Evolutionary conservation across 1,140 invertebrate genomes (phyloP).

Genomic region (Drosophila seguyi): DNA sequence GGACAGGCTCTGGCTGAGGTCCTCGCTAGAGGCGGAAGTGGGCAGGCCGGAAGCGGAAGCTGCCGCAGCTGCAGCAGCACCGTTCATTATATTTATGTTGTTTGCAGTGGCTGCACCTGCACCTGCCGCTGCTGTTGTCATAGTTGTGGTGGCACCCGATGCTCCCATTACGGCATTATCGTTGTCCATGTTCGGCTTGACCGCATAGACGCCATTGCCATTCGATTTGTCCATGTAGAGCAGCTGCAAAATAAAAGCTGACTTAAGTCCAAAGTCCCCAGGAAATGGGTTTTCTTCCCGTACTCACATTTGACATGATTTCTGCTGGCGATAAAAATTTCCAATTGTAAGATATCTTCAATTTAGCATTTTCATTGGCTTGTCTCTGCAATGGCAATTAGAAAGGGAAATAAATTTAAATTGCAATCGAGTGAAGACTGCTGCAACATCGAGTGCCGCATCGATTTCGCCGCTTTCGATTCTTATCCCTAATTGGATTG

Average conservation of each 20-base stretch:
- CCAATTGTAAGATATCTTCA: conserved; percentile 10
- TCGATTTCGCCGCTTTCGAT: conserved; percentile 48
- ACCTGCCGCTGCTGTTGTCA: conserved; percentile 30
- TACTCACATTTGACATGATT: conserved; percentile 71
- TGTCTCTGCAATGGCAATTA: conserved; percentile 67
- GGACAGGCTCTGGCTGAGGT: conserved; percentile 83
- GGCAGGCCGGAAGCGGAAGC: conserved; percentile 66
- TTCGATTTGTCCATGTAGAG: conserved; percentile 84
- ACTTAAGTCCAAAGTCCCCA: not conserved
- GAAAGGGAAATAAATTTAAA: conserved; percentile 22
- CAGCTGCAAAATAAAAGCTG: conserved; percentile 41
- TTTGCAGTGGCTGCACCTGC: conserved; percentile 34
- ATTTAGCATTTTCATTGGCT: conserved; percentile 53
- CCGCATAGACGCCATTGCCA: conserved; percentile 79
- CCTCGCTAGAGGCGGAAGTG: conserved; percentile 82
- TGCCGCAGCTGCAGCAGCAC: conserved; percentile 59
- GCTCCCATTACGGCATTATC: conserved; percentile 35
- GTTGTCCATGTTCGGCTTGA: conserved; percentile 61
- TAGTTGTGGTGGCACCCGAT: conserved; percentile 28
- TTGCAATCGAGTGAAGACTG: conserved; percentile 20
- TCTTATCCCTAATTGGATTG: conserved; percentile 76
- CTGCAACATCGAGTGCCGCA: conserved; percentile 15
- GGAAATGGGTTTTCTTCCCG: not conserved
- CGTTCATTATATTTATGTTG: conserved; percentile 73
- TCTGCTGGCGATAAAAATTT: conserved; percentile 7